Percentiles rank a stretch among this genome's conserved stretches.
Evolutionary conservation across 2,797 vertebrate genomes (phyloP).

Genomic region (Phalloptychus januarius): DNA sequence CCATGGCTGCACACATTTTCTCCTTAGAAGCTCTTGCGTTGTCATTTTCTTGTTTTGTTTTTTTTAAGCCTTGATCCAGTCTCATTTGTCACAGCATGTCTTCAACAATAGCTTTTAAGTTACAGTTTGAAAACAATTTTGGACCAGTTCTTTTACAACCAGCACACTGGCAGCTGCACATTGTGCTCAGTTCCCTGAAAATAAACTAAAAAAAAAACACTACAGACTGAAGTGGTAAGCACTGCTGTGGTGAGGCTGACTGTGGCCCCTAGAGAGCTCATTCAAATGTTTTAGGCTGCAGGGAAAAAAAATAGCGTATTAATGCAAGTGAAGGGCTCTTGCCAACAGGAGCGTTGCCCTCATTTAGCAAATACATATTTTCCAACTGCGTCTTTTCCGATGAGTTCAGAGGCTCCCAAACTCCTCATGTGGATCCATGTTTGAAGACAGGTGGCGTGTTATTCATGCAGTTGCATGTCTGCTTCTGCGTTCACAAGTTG

Average conservation of each 20-base stretch:
- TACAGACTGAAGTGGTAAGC: constrained; percentile 81
- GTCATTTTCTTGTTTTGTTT: constrained; percentile 48
- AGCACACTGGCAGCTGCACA: constrained; percentile 42
- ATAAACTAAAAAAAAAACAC: constrained; percentile 70
- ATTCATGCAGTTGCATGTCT: constrained; percentile 31
- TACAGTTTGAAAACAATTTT: constrained; percentile 70
- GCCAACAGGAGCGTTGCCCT: constrained; percentile 77
- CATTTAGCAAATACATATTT: constrained; percentile 73
- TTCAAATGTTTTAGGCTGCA: constrained; percentile 80
- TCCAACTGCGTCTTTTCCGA: constrained; percentile 56
- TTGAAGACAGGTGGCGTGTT: constrained; percentile 41
- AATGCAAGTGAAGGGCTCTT: constrained; percentile 83
- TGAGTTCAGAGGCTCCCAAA: constrained; percentile 55
- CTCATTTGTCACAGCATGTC: constrained; percentile 57
- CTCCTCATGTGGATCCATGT: constrained; percentile 35
- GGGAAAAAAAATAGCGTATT: constrained; percentile 85
- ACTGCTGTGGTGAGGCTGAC: constrained; percentile 66
- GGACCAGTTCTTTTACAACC: constrained; percentile 56
- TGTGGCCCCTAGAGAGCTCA: constrained; percentile 76
- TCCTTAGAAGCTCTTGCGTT: constrained; percentile 51
- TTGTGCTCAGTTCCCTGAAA: constrained; percentile 56
- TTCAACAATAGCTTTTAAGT: constrained; percentile 63
- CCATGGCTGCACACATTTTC: constrained; percentile 67
- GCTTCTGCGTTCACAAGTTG: constrained; percentile 7
- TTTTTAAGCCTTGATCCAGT: constrained; percentile 59